Evolutionary conservation across 2,113 vertebrate genomes (phyloP).

Genomic region (Chinchilla lanigera): DNA sequence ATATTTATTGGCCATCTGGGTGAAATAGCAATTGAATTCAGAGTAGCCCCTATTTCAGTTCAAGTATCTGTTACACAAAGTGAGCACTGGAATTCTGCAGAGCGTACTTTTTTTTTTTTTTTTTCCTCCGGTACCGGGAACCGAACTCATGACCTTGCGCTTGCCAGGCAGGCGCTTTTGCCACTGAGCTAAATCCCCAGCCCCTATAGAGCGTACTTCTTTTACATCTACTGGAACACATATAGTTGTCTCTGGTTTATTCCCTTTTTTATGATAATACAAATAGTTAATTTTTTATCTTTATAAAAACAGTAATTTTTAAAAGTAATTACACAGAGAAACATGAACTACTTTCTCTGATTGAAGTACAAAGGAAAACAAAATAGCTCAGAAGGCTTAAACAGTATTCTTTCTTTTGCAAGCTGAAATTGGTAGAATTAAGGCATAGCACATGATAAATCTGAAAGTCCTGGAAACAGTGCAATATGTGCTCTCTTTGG

Average conservation of each 20-base stretch:
- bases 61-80: background rate
- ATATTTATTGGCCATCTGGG: background rate
- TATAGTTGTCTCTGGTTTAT: background rate
- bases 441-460: background rate
- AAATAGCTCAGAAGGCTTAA: background rate
- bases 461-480: conserved; percentile 33
- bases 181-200: no score
- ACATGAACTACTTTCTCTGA: background rate
- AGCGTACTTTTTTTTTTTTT: background rate
- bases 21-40: background rate
- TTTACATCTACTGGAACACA: background rate
- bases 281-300: background rate
- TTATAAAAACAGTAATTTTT: background rate
- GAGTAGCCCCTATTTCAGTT: background rate
- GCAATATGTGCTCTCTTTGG: conserved; percentile 28
- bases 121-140: no score
- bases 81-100: background rate
- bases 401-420: conserved; percentile 39
- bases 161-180: no score
- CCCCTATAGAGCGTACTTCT: background rate
- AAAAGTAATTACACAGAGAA: conserved; percentile 40
- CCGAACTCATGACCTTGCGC: no score
- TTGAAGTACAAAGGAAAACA: background rate
- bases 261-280: background rate
- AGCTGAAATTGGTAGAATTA: conserved; percentile 41